These are phyloP conservation scores for Parnassius apollo DNA, from an alignment of 2,888 invertebrate genomes.

Conservation along the genomic window DNA sequence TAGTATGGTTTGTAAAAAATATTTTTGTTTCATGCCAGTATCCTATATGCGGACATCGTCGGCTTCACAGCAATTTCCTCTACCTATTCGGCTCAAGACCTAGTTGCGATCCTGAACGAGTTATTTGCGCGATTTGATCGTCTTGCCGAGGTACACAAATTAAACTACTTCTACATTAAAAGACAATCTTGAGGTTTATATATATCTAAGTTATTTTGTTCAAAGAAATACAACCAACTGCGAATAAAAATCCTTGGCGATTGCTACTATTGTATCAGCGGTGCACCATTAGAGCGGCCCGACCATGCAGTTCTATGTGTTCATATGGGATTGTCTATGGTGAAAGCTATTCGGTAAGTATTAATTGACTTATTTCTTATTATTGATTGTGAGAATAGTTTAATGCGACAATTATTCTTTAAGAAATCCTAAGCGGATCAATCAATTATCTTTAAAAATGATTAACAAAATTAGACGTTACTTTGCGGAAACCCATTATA, in stretches of 20 bases:
- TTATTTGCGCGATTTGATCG: slow-evolving; percentile 97
- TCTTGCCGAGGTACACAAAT: slow-evolving; percentile 85
- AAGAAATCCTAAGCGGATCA: no score
- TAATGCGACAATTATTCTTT: no score
- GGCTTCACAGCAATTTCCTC: slow-evolving; percentile 98
- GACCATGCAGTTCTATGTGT: slow-evolving; percentile 97
- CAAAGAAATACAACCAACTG: slow-evolving; percentile 94
- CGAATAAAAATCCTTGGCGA: slow-evolving; percentile 98
- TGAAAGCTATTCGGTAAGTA: slow-evolving; percentile 96
- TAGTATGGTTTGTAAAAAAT: no score
- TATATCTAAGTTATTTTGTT: slow-evolving; percentile 34
- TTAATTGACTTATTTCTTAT: background rate
- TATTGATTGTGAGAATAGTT: background rate
- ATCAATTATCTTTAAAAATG: no score
- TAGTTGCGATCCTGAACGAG: slow-evolving; percentile 97
- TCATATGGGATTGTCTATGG: slow-evolving; percentile 98
- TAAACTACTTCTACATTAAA: background rate
- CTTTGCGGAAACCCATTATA: background rate
- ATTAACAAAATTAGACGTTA: no score
- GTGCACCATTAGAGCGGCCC: slow-evolving; percentile 93
- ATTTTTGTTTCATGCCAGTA: slow-evolving; percentile 80
- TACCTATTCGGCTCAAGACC: slow-evolving; percentile 96
- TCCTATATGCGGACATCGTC: slow-evolving; percentile 98
- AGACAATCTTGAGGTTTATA: slow-evolving; percentile 11
- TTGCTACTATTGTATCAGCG: slow-evolving; percentile 98